These are phyloP conservation scores for Thamnaconus septentrionalis DNA, from an alignment of 2,113 vertebrate species.

Conservation along the genomic window DNA sequence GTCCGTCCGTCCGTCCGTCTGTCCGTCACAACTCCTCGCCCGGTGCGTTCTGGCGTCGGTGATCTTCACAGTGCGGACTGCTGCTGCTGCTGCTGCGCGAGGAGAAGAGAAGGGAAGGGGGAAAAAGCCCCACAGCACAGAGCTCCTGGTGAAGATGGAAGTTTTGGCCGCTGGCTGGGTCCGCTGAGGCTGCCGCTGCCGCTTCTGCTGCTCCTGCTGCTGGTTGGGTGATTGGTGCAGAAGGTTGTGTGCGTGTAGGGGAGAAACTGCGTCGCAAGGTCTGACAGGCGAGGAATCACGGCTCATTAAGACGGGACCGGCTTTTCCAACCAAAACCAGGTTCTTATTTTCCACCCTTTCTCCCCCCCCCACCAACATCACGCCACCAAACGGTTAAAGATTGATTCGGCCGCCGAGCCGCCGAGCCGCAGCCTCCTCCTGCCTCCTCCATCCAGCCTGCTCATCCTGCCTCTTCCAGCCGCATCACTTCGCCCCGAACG, in stretches of 20 bases:
- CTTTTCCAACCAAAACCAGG: slow-evolving; percentile 35
- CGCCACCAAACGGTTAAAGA: slow-evolving; percentile 28
- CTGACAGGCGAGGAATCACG: slow-evolving; percentile 55
- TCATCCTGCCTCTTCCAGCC: background rate
- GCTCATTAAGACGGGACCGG: slow-evolving; percentile 52
- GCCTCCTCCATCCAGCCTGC: slow-evolving; percentile 25
- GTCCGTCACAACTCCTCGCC: background rate
- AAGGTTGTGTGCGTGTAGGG: background rate
- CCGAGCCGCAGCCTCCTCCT: no score
- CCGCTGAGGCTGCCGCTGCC: slow-evolving; percentile 58
- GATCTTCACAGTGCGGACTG: slow-evolving; percentile 9
- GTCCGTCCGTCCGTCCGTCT: no score
- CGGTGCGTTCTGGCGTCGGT: slow-evolving; percentile 20
- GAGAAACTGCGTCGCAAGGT: slow-evolving; percentile 66
- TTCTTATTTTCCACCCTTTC: no score
- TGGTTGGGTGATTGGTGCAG: slow-evolving; percentile 61
- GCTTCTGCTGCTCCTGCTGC: slow-evolving; percentile 47
- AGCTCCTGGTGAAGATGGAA: slow-evolving; percentile 65
- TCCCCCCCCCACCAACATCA: background rate
- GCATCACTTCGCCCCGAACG: slow-evolving; percentile 32
- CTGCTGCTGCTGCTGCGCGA: background rate
- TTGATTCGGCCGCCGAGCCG: slow-evolving; percentile 35
- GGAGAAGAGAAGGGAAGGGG: slow-evolving; percentile 15
- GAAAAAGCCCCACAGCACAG: background rate
- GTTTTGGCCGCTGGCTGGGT: slow-evolving; percentile 64